Evolutionary conservation across 2,888 invertebrate species (phyloP), one percentile per base, ranked within the genome.

Genomic region (Cantharis flavilabris): DNA sequence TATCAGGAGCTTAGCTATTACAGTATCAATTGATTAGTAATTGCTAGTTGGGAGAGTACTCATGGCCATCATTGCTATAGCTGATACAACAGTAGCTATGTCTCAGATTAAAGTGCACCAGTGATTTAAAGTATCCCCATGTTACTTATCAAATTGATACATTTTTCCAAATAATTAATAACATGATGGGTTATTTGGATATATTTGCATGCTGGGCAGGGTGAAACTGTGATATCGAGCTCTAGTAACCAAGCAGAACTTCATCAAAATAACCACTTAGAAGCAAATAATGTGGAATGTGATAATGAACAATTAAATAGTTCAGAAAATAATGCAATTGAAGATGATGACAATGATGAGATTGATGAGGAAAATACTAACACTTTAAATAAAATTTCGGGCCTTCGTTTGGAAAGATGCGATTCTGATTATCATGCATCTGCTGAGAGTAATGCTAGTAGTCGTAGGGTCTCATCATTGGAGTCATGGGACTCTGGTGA

Each of bases 401-500:
- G 80, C 71, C 74, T 67, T 18, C 79, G 79, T 69, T 82, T 81
- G 20, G 79, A 79, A 30, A 69, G 80, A 26, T 82, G 83, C 67
- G 87, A 88, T 80, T 86, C 87, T 0, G 88, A 88, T 77, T 88
- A 88, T 82, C 84, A 88, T 81, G 88, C 85, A 64, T 88, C 88
- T 4, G 86, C 82, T 11, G 88, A 88, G 81, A 87, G 87, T 79
- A 87, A 87, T 81, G 85, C 84, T 72, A 87, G 84, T 83, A 85
- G 83, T 79, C 74, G 72, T 63, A 80, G 83, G 78, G 84, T 67
- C 65, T 81, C 78, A 78, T 78, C 78, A 33, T 23, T 78, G 64
- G 78, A 67, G 14, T 78, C 78, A 9, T 75, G 72, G 62, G 70
- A 76, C 7, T 82, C 65, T 67, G 81, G 76, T 75, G 79, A 76